Percentiles rank a stretch among this genome's conserved stretches.
Evolutionary conservation across 2,113 vertebrate genomes (phyloP).

Genomic region (Sciurus niger): DNA sequence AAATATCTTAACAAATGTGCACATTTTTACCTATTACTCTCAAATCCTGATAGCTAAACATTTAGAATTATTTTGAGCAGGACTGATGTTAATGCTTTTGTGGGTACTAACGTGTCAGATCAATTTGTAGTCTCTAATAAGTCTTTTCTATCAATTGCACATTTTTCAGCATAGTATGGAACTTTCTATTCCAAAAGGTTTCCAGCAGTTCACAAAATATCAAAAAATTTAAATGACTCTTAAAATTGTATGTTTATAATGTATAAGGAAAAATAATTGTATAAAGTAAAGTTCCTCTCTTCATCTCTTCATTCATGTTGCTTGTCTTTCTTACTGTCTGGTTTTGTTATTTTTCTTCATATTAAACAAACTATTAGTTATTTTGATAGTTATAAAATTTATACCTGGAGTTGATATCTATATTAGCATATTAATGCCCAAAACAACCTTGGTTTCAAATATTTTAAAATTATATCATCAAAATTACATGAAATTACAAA

Average conservation of each 20-base stretch:
- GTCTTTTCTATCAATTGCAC: background rate
- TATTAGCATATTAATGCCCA: background rate
- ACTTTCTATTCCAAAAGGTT: background rate
- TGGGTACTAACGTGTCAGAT: background rate
- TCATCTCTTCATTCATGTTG: too few relatives aligned
- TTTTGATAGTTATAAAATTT: background rate
- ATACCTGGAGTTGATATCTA: background rate
- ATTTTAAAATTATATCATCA: background rate
- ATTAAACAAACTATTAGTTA: background rate
- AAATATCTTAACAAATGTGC: background rate
- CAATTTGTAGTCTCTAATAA: background rate
- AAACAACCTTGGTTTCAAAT: background rate
- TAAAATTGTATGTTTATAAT: background rate
- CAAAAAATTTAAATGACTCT: background rate
- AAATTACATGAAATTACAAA: background rate
- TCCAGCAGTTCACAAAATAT: background rate
- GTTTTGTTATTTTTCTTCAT: too few relatives aligned
- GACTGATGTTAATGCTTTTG: background rate
- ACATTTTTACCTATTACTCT: background rate
- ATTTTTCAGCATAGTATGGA: background rate
- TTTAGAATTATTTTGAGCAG: background rate
- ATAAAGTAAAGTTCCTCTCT: background rate
- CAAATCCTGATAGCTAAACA: background rate
- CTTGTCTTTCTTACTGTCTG: too few relatives aligned
- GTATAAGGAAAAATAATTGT: background rate